Evolutionary conservation across 2,888 invertebrate genomes (phyloP), one percentile per base, ranked within the genome.

Genomic region (Folsomia manolachei): DNA sequence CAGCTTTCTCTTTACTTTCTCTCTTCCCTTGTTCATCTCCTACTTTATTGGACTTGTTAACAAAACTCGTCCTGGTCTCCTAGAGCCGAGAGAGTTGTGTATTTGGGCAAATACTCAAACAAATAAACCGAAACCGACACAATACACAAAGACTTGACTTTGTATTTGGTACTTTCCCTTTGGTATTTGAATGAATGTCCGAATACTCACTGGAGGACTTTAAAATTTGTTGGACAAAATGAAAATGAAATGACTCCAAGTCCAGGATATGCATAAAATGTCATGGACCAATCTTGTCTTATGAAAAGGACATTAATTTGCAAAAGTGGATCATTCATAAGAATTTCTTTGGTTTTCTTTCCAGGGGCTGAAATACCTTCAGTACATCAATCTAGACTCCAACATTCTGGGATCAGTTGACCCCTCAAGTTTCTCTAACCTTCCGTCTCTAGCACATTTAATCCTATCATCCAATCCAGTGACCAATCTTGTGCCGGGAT

Each of bases 361-460:
- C 66, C 78, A 81, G 80, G 74, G 72, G 68, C 75, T 81, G 60
- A 72, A 75, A 61, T 77, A 77, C 71, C 78, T 81, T 56, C 79
- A 79, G 71, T 81, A 79, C 76, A 77, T 81, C 69, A 81, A 81
- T 72, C 75, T 80, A 75, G 81, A 81, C 71, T 73, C 75, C 39
- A 81, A 81, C 75, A 70, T 71, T 67, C 72, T 81, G 70, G 72
- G 71, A 65, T 69, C 69, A 64, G 68, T 80, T 66, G 71, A 77
- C 78, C 79, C 81, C 72, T 77, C 79, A 70, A 75, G 74, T 65
- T 81, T 81, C 75, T 80, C 81, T 66, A 77, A 83, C 86, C 86
- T 94, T 74, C 90, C 91, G 2, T 90, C 91, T 82, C 85, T 94
- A 80, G 90, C 88, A 81, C 87, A 88, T 84, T 85, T 93, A 74